A percentile compares a stretch with the other conserved stretches of the same genome.
Evolutionary conservation across 2,888 invertebrate species (phyloP).

Genomic region (Lypha dubia): DNA sequence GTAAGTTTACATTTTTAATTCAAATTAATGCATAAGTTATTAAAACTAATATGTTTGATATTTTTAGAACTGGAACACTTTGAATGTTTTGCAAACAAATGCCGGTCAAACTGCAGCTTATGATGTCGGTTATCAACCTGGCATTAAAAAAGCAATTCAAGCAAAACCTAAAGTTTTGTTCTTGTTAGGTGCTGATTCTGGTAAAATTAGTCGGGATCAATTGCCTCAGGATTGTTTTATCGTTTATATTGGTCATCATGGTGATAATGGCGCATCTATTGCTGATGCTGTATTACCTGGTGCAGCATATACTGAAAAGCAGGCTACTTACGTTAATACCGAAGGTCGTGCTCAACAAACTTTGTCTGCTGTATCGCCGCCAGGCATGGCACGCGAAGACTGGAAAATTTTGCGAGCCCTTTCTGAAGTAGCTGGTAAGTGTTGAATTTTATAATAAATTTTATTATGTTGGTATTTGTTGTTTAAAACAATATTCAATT

Average conservation of each 20-base stretch:
- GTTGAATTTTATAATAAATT: background rate
- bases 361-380: conserved; percentile 92
- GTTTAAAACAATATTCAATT: too few species aligned
- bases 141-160: conserved; percentile 86
- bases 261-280: conserved; percentile 95
- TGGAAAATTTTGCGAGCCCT: conserved; percentile 99
- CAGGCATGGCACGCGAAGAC: conserved; percentile 96
- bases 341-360: conserved; percentile 98
- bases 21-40: too few species aligned
- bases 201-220: conserved; percentile 89
- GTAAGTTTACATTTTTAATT: conserved; percentile 83
- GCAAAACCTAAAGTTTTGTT: conserved; percentile 92
- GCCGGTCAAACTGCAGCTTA: conserved; percentile 97
- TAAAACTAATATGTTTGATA: background rate
- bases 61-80: conserved; percentile 87
- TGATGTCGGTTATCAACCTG: conserved; percentile 96
- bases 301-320: conserved; percentile 99
- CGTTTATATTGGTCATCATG: conserved; percentile 98
- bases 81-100: conserved; percentile 97
- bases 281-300: conserved; percentile 97
- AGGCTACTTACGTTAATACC: conserved; percentile 98
- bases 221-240: conserved; percentile 92
- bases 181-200: conserved; percentile 97
- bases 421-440: conserved; percentile 91
- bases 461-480: too few species aligned